A percentile compares a stretch with the other conserved stretches of the same genome.
These are phyloP conservation scores for Chaenogobius annularis DNA, from an alignment of 2,113 vertebrate species.

Conservation along the genomic window DNA sequence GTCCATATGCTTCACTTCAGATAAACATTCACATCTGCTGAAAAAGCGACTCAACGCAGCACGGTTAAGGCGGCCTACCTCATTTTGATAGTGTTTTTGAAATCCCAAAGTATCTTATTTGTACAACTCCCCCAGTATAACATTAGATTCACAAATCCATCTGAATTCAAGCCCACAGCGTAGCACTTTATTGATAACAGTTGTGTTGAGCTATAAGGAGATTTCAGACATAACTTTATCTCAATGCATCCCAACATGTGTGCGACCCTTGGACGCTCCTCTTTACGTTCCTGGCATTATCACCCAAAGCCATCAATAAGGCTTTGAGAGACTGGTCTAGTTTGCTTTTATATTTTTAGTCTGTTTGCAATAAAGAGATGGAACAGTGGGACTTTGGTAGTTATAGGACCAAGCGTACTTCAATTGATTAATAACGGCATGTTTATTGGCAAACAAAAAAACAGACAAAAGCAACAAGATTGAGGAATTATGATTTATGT, in stretches of 20 bases:
- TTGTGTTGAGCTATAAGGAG: slow-evolving; percentile 30
- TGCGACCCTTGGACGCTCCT: slow-evolving; percentile 67
- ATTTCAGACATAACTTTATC: slow-evolving; percentile 38
- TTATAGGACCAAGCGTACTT: background rate
- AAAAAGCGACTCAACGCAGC: slow-evolving; percentile 42
- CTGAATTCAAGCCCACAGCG: slow-evolving; percentile 1
- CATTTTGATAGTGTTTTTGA: slow-evolving; percentile 56
- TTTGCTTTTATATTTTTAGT: slow-evolving; percentile 65
- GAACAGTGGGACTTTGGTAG: slow-evolving; percentile 1
- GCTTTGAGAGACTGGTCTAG: slow-evolving; percentile 43
- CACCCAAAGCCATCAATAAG: slow-evolving; percentile 63
- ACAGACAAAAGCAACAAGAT: too few species aligned
- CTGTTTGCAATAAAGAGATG: slow-evolving; percentile 45
- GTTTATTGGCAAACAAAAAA: too few species aligned
- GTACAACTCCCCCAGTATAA: background rate
- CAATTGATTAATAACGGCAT: too few species aligned
- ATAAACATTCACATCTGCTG: slow-evolving; percentile 76
- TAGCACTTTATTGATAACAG: slow-evolving; percentile 28
- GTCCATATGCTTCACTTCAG: slow-evolving; percentile 62
- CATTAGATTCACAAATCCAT: too few species aligned
- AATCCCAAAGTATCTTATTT: slow-evolving; percentile 49
- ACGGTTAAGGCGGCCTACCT: slow-evolving; percentile 60
- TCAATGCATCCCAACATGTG: slow-evolving; percentile 61
- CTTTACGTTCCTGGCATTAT: slow-evolving; percentile 64
- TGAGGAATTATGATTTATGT: too few species aligned